Evolutionary conservation across 2,888 invertebrate species (phyloP).

Genomic region (Chrysopilus asiliformis): DNA sequence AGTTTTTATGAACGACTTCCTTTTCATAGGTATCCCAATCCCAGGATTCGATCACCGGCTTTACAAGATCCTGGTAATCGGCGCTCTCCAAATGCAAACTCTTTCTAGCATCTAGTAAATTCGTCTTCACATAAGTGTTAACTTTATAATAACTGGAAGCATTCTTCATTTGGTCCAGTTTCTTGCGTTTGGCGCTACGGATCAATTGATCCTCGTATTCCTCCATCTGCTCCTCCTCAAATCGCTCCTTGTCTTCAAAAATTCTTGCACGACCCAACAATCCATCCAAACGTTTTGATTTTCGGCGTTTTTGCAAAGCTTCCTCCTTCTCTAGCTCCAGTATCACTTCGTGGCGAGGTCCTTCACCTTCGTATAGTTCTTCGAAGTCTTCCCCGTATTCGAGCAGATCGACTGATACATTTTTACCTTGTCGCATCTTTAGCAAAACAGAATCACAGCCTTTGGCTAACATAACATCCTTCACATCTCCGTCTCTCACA

Average conservation of each 20-base stretch:
- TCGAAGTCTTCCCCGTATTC: constrained; percentile 40
- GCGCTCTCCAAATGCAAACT: constrained; percentile 39
- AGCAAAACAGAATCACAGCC: constrained; percentile 61
- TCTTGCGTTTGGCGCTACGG: constrained; percentile 42
- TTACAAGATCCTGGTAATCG: constrained; percentile 48
- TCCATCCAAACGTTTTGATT: constrained; percentile 47
- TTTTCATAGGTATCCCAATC: constrained; percentile 52
- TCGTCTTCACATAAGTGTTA: constrained; percentile 37
- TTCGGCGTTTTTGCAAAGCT: constrained; percentile 40
- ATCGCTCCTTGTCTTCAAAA: constrained; percentile 61
- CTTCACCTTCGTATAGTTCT: constrained; percentile 56
- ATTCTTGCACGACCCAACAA: constrained; percentile 53
- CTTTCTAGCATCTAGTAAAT: constrained; percentile 41
- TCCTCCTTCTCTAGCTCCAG: constrained; percentile 46
- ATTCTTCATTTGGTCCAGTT: constrained; percentile 32
- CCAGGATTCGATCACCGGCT: constrained; percentile 48
- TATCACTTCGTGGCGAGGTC: constrained; percentile 50
- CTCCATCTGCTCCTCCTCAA: constrained; percentile 43
- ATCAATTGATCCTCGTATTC: constrained; percentile 41
- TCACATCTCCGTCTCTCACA: constrained; percentile 61
- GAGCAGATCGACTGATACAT: constrained; percentile 57
- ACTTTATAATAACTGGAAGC: constrained; percentile 31
- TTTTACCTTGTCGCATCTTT: constrained; percentile 57
- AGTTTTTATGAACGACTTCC: constrained; percentile 40
- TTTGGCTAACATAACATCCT: constrained; percentile 62